Evolutionary conservation across 2,113 vertebrate genomes (phyloP).

Genomic region (Carollia perspicillata): DNA sequence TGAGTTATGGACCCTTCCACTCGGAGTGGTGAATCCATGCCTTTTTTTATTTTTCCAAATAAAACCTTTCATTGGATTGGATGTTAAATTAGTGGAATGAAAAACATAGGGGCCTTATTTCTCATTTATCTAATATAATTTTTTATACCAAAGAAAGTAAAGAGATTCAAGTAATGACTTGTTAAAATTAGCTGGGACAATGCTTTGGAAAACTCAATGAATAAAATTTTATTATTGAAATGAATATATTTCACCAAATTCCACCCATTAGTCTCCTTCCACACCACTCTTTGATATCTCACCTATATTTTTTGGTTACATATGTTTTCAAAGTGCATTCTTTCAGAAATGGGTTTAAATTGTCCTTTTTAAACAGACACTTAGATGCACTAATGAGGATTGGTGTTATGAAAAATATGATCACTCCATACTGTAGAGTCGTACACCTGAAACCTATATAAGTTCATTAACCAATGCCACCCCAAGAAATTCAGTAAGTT

Average conservation of each 20-base stretch:
- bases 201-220: accelerated
- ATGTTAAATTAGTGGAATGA: not conserved
- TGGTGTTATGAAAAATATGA: not conserved
- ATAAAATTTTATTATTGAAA: not conserved
- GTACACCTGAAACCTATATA: not conserved
- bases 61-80: not conserved
- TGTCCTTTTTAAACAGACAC: not conserved
- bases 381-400: not conserved
- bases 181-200: not conserved
- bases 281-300: not conserved
- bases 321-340: not conserved
- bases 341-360: not conserved
- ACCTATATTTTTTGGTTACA: not conserved
- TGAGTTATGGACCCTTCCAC: not conserved
- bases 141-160: not conserved
- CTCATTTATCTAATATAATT: not conserved
- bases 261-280: accelerated
- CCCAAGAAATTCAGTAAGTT: not conserved
- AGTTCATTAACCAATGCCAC: not conserved
- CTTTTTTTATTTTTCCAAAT: not conserved
- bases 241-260: not conserved
- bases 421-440: not conserved
- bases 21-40: not conserved
- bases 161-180: not conserved
- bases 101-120: not conserved